Conservation (phyloP, 2,888 invertebrate genomes). For the Netelia virgata region DNA sequence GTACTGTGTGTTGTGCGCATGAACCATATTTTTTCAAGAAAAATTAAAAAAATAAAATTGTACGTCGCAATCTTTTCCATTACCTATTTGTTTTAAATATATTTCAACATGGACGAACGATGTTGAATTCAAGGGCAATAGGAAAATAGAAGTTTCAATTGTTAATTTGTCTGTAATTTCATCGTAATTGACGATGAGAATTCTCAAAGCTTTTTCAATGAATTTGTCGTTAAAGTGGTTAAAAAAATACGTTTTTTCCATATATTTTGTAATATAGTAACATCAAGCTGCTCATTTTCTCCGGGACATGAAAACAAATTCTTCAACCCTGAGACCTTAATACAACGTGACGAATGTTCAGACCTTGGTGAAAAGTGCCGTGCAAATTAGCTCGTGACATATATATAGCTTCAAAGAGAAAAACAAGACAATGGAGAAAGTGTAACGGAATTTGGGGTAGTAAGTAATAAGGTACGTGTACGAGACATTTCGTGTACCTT, state of each 20-base stretch:
- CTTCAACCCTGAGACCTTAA: constrained; percentile 8
- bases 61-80: too few relatives aligned
- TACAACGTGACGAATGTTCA: constrained; percentile 19
- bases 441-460: constrained; percentile 59
- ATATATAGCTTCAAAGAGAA: constrained; percentile 25
- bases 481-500: constrained; percentile 40
- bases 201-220: not conserved
- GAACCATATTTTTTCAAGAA: too few relatives aligned
- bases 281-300: not conserved
- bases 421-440: constrained; percentile 60
- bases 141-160: too few relatives aligned
- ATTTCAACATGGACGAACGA: too few relatives aligned
- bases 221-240: not conserved
- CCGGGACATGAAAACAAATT: not conserved
- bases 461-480: constrained; percentile 37
- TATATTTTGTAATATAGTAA: not conserved
- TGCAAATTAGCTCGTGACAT: constrained; percentile 31
- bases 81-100: too few relatives aligned
- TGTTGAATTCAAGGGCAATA: too few relatives aligned
- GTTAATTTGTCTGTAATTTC: too few relatives aligned
- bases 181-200: too few relatives aligned
- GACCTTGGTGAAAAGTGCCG: constrained; percentile 35
- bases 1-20: too few relatives aligned
- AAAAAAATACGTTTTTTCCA: not conserved
- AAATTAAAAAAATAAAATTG: too few relatives aligned